Evolutionary conservation across 1,140 invertebrate species (phyloP).

Genomic region (Drosophila malerkotliana): DNA sequence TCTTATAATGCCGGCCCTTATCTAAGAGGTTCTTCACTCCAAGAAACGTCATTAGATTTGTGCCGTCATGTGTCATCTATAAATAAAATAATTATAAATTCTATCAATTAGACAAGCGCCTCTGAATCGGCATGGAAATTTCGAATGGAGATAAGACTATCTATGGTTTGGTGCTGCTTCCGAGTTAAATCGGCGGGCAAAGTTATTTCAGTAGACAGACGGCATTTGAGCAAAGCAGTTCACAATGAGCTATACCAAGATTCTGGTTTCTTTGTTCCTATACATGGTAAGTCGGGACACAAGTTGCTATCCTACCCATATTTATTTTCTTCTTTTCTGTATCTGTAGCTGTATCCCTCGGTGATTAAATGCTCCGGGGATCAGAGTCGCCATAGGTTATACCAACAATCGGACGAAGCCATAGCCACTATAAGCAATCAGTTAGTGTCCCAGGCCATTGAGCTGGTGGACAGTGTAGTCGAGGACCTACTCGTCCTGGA

Average conservation of each 20-base stretch:
- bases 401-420: slow-evolving; percentile 51
- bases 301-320: not conserved
- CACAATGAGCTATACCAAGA: slow-evolving; percentile 14
- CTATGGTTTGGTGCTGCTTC: slow-evolving; percentile 21
- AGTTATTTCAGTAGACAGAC: slow-evolving; percentile 46
- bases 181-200: slow-evolving; percentile 7
- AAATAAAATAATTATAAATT: slow-evolving; percentile 24
- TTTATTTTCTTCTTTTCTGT: not conserved
- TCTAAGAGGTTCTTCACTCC: slow-evolving; percentile 26
- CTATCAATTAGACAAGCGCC: slow-evolving; percentile 1
- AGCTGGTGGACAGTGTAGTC: slow-evolving; percentile 57
- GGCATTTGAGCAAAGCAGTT: slow-evolving; percentile 39
- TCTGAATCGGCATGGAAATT: slow-evolving; percentile 27
- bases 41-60: slow-evolving; percentile 33
- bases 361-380: slow-evolving; percentile 35
- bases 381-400: slow-evolving; percentile 42
- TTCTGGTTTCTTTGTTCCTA: not conserved
- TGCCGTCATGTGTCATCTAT: slow-evolving; percentile 30
- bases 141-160: slow-evolving; percentile 36
- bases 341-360: not conserved
- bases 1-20: slow-evolving; percentile 6
- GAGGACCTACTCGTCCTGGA: slow-evolving; percentile 63
- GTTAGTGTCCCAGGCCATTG: slow-evolving; percentile 46
- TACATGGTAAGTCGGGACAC: not conserved
- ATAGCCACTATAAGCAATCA: slow-evolving; percentile 40